phyloP scores from a whole-genome alignment of 2,113 vertebrate genomes.

The Pterophyllum scalare region DNA sequence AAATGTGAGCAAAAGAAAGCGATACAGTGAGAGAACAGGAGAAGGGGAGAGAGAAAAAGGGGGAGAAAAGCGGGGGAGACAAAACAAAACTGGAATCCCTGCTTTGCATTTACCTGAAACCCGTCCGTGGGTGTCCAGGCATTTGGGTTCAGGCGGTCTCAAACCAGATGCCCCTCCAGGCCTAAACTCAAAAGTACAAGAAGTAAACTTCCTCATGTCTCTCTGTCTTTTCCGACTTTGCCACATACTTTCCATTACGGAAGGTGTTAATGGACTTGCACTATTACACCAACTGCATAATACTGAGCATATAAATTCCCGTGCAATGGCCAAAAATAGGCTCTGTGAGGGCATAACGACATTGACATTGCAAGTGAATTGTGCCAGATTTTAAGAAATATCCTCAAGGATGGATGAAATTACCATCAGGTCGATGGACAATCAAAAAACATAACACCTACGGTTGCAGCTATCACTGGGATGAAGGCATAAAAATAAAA shows the following conservation, averaged over 20 bases:
- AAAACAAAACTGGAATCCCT: neutral
- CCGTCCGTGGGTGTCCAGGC: neutral
- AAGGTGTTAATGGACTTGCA: neutral
- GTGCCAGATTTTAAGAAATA: neutral
- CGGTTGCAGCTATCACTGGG: neutral
- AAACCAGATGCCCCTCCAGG: neutral
- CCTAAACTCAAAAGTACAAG: too few relatives aligned
- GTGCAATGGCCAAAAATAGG: neutral
- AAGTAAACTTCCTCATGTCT: neutral
- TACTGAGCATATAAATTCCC: neutral
- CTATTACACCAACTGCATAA: neutral
- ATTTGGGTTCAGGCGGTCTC: neutral
- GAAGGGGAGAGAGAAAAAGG: neutral
- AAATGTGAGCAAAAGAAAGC: neutral
- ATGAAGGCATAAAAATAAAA: neutral
- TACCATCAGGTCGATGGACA: neutral
- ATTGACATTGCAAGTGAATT: neutral
- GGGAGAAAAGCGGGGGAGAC: neutral
- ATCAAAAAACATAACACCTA: neutral
- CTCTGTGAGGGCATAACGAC: neutral
- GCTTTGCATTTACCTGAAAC: neutral
- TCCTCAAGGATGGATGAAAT: neutral
- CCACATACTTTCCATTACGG: neutral
- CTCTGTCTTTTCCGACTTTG: neutral
- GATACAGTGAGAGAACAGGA: rapidly evolving